Percentiles rank a stretch among this genome's conserved stretches.
Evolutionary conservation across 2,113 vertebrate species (phyloP).

Genomic region (Tinamus guttatus): DNA sequence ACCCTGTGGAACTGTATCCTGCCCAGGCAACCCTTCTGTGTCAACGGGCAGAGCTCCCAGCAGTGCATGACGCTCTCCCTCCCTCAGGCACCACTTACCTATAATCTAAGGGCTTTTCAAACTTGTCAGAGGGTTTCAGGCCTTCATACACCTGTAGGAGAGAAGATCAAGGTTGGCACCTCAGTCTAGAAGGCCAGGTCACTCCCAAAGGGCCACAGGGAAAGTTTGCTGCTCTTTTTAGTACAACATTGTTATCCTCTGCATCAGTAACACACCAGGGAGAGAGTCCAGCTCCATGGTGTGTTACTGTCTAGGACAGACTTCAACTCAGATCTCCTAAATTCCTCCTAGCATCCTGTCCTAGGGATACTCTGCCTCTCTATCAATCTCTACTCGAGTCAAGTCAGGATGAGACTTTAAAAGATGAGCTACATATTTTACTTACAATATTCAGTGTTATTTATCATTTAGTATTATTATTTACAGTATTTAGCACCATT

Average conservation of each 20-base stretch:
- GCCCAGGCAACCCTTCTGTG: background rate
- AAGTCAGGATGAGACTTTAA: background rate
- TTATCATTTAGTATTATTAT: background rate
- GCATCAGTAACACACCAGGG: background rate
- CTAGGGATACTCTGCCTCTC: background rate
- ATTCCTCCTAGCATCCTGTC: background rate
- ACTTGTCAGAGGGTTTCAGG: conserved; percentile 95
- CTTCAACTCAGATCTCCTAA: background rate
- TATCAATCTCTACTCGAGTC: background rate
- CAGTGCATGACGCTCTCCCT: background rate
- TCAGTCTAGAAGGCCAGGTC: background rate
- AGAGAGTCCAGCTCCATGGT: background rate
- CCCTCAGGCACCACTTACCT: conserved; percentile 73
- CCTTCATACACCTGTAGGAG: conserved; percentile 93
- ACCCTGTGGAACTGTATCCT: background rate
- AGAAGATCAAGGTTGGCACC: background rate
- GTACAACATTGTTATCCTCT: background rate
- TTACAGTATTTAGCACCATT: background rate
- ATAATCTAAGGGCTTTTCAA: conserved; percentile 95
- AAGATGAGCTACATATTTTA: background rate
- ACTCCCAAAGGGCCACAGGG: background rate
- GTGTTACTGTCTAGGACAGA: background rate
- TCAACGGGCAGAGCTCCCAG: background rate
- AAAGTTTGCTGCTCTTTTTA: background rate
- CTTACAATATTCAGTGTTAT: background rate